These are phyloP conservation scores for Dicerorhinus sumatrensis DNA, from an alignment of 2,113 vertebrate species.

Conservation along the genomic window DNA sequence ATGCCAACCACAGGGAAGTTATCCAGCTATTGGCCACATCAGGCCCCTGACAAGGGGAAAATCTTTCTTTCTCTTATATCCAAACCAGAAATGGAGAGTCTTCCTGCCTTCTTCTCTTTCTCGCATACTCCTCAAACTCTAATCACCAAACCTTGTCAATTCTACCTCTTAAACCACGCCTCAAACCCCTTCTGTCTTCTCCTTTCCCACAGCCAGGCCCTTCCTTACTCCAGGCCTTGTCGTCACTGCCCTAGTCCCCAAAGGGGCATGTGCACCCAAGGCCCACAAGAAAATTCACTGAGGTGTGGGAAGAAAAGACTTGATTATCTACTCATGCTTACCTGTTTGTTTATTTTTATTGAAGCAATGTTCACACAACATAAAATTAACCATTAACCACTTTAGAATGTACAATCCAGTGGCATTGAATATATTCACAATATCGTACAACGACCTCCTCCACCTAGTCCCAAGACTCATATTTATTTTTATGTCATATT, in stretches of 20 bases:
- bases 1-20: background rate
- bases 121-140: background rate
- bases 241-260: background rate
- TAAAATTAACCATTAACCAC: background rate
- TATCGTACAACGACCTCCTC: background rate
- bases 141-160: background rate
- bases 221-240: fast-evolving
- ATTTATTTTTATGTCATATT: background rate
- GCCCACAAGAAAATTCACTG: background rate
- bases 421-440: background rate
- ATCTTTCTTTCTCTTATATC: background rate
- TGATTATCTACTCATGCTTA: background rate
- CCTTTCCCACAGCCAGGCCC: background rate
- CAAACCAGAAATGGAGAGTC: background rate
- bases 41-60: background rate
- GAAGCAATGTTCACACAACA: background rate
- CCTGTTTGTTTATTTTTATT: background rate
- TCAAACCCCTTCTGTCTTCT: background rate
- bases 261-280: fast-evolving
- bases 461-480: background rate
- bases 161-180: background rate
- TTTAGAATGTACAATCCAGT: background rate
- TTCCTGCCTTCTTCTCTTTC: background rate
- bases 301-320: background rate
- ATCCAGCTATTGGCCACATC: background rate